Evolutionary conservation across 2,888 invertebrate genomes (phyloP), one percentile per base, ranked within the genome.

Genomic region (Caenorhabditis zanzibari): DNA sequence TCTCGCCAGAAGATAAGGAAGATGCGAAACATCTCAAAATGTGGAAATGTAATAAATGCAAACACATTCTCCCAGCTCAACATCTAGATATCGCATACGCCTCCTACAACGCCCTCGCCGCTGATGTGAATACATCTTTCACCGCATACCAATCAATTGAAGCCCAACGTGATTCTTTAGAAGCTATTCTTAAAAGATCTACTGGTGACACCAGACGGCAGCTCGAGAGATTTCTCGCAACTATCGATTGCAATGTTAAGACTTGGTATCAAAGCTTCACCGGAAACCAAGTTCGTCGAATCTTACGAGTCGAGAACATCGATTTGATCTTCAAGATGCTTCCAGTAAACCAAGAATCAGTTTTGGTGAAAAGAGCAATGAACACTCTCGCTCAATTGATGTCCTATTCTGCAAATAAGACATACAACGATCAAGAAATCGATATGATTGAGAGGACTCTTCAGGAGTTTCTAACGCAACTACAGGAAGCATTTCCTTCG

Each of bases 241-340:
- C 22, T 4, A 66, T 66, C 19, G 66, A 49, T 10, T 52, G 66
- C n/a, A 32, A 52, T 14, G 32, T 12, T 2, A n/a, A 35, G 12
- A 35, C 49, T 0, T 66, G 66, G 66, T 66, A 66, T 32, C 32
- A 32, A 35, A 35, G 28, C 12, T 28, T 19, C 26, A 35, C 32
- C 14, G 66, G 66, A 19, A 66, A 49, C 19, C 47, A 66, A 35
- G 24, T 66, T 24, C 49, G 66, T 2, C 49, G 9, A 49, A 49
- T 66, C 22, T 19, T 66, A 10, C 28, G 66, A 49, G 2, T 0
- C 12, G 32, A 49, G 35, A 28, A 66, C 32, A 66, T 66, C n/a
- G 49, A 52, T 32, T 2, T 14, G 2, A 52, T 66, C 22, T 49
- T 52, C 32, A n/a, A 28, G 0, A 3, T 66, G 9, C 32, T 66